These are phyloP conservation scores for Adelphocoris suturalis DNA, from an alignment of 2,888 invertebrate species.

Conservation along the genomic window DNA sequence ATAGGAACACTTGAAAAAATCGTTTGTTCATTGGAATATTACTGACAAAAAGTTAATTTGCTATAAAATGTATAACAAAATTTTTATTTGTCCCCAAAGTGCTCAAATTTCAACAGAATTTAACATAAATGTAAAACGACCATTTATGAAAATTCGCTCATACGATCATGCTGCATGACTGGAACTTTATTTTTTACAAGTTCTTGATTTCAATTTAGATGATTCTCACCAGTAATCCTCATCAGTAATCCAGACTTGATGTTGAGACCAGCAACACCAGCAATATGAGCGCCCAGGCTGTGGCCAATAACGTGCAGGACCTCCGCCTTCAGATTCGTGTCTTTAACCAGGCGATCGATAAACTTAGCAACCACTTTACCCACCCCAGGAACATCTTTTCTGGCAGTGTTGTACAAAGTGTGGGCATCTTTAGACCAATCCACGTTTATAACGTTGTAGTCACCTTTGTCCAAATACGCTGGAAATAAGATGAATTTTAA, in stretches of 20 bases:
- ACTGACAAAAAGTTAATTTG: no score
- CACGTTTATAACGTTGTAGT: constrained; percentile 55
- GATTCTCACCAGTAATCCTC: constrained; percentile 51
- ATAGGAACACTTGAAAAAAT: no score
- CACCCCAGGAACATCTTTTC: constrained; percentile 20
- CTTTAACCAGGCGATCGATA: constrained; percentile 6
- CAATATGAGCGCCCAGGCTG: constrained; percentile 67
- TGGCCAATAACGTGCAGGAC: constrained; percentile 57
- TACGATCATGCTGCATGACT: no score
- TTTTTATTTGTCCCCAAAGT: no score
- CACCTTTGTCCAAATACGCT: constrained; percentile 65
- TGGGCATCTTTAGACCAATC: constrained; percentile 54
- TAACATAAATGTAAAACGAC: no score
- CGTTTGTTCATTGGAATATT: no score
- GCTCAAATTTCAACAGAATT: no score
- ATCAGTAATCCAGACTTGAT: constrained; percentile 38
- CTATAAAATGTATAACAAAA: no score
- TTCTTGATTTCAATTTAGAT: no score
- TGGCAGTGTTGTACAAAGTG: constrained; percentile 4
- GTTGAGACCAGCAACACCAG: constrained; percentile 58
- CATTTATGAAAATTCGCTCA: no score
- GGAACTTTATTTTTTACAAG: no score
- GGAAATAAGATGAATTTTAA: constrained; percentile 3
- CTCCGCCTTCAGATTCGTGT: background rate
- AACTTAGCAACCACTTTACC: constrained; percentile 52